Evolutionary conservation across 2,797 vertebrate species (phyloP), one percentile per base, ranked within the genome.

Genomic region (Selene dorsalis): DNA sequence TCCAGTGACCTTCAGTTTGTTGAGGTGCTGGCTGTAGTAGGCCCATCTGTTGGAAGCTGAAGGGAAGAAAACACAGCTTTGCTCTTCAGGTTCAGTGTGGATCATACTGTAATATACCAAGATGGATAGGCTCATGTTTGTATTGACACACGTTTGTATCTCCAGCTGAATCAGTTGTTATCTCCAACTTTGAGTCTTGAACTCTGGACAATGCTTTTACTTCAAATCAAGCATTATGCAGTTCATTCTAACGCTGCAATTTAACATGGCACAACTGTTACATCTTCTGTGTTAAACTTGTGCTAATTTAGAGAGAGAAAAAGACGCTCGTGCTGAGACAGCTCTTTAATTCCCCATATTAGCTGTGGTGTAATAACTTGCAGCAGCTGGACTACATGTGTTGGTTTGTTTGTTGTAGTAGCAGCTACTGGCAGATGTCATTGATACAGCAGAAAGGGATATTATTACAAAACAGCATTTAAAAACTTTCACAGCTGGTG

Each of bases 1-100:
- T 91, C 88, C 89, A 74, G 91, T 95, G 95, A 95, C 93, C 95
- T 93, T 79, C 83, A 90, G 92, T 89, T 92, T 92, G 93, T 88
- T 90, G 92, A 90, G 88, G 92, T 91, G 89, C 87, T 88, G 84
- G 79, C 84, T 86, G 93, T 88, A 90, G 84, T 80, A 79, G 72
- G 80, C 80, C 84, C 87, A 91, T 90, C 93, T 94, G 93, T 85
- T 92, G 73, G 47, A 75, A 77, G 83, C 35, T 78, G 30, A 75
- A 43, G 30, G 43, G 64, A 84, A 12, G 28, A 24, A 77, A 69
- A 63, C 56, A 43, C 13, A 75, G 26, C 35, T 53, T 79, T 35
- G 69, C 38, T 73, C 60, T 11, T 60, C 57, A 55, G 26, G n/a
- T 71, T 83, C 24, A 47, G 22, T 48, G 80, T 35, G 11, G 32